Conservation (phyloP, 2,888 invertebrate genomes). For the Eledona agricola region DNA sequence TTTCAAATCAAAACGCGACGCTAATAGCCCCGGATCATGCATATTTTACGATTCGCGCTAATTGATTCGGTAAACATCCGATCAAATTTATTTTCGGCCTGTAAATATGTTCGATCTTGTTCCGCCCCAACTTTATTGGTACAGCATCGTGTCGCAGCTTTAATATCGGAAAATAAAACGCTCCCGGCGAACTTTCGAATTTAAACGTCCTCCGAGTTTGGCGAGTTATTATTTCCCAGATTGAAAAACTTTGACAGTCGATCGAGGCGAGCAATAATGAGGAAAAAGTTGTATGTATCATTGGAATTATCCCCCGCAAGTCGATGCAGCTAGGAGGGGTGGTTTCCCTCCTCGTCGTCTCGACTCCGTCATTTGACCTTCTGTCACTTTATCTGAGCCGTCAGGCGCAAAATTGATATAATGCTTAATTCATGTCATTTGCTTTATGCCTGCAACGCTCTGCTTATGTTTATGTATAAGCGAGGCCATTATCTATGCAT, state of each 20-base stretch:
- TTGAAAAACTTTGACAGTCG: constrained; percentile 55
- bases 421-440: constrained; percentile 62
- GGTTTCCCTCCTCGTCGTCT: constrained; percentile 43
- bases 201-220: constrained; percentile 44
- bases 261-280: too few relatives aligned
- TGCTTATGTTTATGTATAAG: constrained; percentile 59
- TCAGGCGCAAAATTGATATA: constrained; percentile 63
- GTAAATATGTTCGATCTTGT: constrained; percentile 8
- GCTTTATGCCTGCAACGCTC: constrained; percentile 50
- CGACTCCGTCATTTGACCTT: constrained; percentile 60
- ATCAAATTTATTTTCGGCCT: constrained; percentile 15
- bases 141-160: constrained; percentile 34
- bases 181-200: constrained; percentile 45
- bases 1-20: constrained; percentile 46
- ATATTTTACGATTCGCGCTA: constrained; percentile 42
- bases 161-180: constrained; percentile 47
- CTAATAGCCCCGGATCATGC: constrained; percentile 51
- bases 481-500: constrained; percentile 54
- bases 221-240: constrained; percentile 51
- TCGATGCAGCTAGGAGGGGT: constrained; percentile 40
- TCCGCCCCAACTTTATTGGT: constrained; percentile 27
- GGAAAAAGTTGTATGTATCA: constrained; percentile 21
- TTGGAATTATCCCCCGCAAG: constrained; percentile 29
- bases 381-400: constrained; percentile 61
- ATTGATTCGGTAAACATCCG: constrained; percentile 31